Base-by-base conservation (phyloP, 2,888 invertebrate genomes). In the Temnothorax unifasciatus region DNA sequence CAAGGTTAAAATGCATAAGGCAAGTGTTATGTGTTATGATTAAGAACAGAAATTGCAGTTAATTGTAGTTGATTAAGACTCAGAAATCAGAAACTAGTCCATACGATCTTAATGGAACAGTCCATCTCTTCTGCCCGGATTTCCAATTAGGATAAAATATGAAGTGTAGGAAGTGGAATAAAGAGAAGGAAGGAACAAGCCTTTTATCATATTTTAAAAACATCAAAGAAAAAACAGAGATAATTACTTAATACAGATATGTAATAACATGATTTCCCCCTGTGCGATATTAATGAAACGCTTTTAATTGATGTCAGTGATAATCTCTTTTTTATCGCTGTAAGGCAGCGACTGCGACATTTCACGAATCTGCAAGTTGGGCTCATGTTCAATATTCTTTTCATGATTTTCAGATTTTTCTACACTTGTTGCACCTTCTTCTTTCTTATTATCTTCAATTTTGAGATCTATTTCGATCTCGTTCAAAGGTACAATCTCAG, bases 281-380 rank as follows among this genome's bases (percentile, higher is more conserved):
- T 25, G 18, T 63, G 9, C 38, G n/a, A 66, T 25, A 66, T 66
- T 47, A 47, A 6, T 9, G 9, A 57, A 59, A 74, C 63, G 25
- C 44, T 34, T 52, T 83, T 84, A 90, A 41, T 71, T 85, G 59
- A 89, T 89, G 21, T 90, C 87, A 4, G 86, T 87, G 18, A 83
- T 74, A 18, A 89, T 85, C 73, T 81, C 86, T 69, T 76, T 85
- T 21, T 83, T 81, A 38, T 76, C 63, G 29, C 86, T 88, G 3
- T 34, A 47, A 38, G n/a, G 4, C 1, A 91, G 91, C 38, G 92
- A 92, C 41, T 87, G 91, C 3, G 93, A 91, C 88, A 91, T 88
- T 76, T 92, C 88, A 61, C 89, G 83, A 77, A 92, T 89, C 11
- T 54, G 47, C 6, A 89, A 59, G 9, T 74, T 15, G 52, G 29